Base-by-base conservation (phyloP, 2,888 invertebrate species). In the Monochamus alternatus region DNA sequence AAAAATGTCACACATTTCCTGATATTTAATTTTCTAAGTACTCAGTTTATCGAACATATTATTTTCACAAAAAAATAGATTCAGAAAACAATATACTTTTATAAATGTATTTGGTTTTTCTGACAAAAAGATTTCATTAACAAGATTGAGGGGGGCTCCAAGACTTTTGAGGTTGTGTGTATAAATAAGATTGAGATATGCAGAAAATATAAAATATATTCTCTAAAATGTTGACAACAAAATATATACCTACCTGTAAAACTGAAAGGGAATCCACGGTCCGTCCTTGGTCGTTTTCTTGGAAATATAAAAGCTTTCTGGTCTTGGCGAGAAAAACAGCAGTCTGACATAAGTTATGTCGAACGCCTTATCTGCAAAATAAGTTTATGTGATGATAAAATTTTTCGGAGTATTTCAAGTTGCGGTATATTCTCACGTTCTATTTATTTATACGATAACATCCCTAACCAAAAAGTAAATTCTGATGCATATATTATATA, bases 261-360 rank as follows among this genome's bases (percentile, higher is more conserved):
- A 97, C 87, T 97, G 97, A 88, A 95, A 97, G 0, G 97, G 96
- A 77, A 94, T 92, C 97, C 97, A 97, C 22, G 92, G 91, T 30
- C 96, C 95, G 86, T 93, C 93, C 87, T 94, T 95, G 75, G 91
- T 92, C 58, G 92, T 92, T 82, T 97, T 93, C 88, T 98, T 98
- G 90, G 95, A 98, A 84, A 99, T 96, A 38, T 97, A 96, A 90
- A 99, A 99, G 88, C 98, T 98, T 88, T 99, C 98, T 0, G 99
- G 99, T 73, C 99, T 91, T 0, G 98, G 97, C 0, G 98, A 98
- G 85, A 97, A 95, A 90, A 98, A 99, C 85, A 97, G 94, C 74
- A 99, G 91, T 71, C 97, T 92, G 38, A 99, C 95, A 89, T 99
- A 99, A 0, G 98, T 99, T 80, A 99, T 98, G 87, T 99, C 99